Evolutionary conservation across 2,888 invertebrate species (phyloP).

Genomic region (Meganola albula): DNA sequence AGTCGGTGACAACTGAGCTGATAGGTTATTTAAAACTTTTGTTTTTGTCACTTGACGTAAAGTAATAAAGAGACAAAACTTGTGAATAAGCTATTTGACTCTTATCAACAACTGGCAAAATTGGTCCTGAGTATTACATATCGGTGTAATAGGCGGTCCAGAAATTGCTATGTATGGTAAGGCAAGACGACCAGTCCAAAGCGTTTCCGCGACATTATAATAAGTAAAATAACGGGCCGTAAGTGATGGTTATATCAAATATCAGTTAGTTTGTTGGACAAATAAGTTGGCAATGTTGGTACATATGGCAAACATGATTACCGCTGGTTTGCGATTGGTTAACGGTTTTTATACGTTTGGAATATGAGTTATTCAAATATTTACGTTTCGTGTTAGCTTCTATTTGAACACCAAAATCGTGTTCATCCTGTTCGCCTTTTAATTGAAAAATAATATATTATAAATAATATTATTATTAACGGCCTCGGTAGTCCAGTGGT

Average conservation of each 20-base stretch:
- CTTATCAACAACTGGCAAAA: too few species aligned
- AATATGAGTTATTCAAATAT: constrained; percentile 23
- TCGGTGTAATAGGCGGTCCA: constrained; percentile 29
- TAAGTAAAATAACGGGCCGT: constrained; percentile 31
- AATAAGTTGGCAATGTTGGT: constrained; percentile 17
- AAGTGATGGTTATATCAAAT: constrained; percentile 45
- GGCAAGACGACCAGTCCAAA: constrained; percentile 15
- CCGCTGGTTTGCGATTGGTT: constrained; percentile 25
- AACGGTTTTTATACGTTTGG: constrained; percentile 28
- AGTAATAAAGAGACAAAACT: too few species aligned
- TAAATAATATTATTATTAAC: too few species aligned
- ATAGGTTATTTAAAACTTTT: too few species aligned
- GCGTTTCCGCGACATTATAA: constrained; percentile 36
- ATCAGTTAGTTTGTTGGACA: constrained; percentile 28
- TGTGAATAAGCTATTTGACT: too few species aligned
- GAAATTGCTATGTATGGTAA: constrained; percentile 20
- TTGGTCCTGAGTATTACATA: too few species aligned
- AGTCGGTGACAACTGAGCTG: too few species aligned
- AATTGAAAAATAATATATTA: constrained; percentile 15
- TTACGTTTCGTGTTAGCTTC: constrained; percentile 18
- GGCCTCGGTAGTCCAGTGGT: too few species aligned
- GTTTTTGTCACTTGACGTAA: too few species aligned
- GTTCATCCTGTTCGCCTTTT: constrained; percentile 28
- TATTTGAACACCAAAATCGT: not conserved
- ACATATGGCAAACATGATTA: constrained; percentile 19